phyloP scores from a whole-genome alignment of 2,888 invertebrate species.

The Phyto melanocephala region DNA sequence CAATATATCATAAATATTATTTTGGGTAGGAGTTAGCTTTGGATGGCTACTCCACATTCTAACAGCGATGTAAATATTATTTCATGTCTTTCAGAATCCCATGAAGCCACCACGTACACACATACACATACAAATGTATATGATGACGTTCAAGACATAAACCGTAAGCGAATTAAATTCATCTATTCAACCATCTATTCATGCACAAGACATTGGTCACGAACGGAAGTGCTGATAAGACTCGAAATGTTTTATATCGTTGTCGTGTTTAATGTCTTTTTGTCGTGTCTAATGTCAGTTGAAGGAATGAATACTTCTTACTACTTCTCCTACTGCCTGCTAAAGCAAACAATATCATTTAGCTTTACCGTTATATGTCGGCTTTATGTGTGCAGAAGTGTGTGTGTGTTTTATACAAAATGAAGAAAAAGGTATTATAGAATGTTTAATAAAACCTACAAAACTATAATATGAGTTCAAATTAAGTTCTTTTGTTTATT shows the following conservation, averaged over 20 bases:
- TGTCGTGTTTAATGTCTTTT: constrained; percentile 78
- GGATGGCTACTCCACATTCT: background rate
- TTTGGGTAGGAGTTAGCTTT: background rate
- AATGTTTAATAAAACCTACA: constrained; percentile 1
- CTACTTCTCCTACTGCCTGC: no score
- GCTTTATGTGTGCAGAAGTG: background rate
- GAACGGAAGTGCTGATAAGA: constrained; percentile 79
- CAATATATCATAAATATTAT: background rate
- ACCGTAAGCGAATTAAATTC: constrained; percentile 58
- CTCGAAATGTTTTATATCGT: constrained; percentile 77
- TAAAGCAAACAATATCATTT: background rate
- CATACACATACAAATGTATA: background rate
- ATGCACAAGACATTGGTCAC: constrained; percentile 77
- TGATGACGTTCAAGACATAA: background rate
- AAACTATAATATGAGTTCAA: constrained; percentile 17
- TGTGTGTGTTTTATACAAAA: background rate
- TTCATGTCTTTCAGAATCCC: constrained; percentile 52
- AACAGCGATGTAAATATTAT: background rate
- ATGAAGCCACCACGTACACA: constrained; percentile 30
- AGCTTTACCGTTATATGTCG: no score
- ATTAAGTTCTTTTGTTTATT: constrained; percentile 27
- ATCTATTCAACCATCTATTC: constrained; percentile 58
- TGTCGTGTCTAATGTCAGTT: constrained; percentile 77
- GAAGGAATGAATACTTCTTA: constrained; percentile 39
- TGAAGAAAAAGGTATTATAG: background rate